These are phyloP conservation scores for Cathartes aura DNA, from an alignment of 2,113 vertebrate species.

Conservation along the genomic window DNA sequence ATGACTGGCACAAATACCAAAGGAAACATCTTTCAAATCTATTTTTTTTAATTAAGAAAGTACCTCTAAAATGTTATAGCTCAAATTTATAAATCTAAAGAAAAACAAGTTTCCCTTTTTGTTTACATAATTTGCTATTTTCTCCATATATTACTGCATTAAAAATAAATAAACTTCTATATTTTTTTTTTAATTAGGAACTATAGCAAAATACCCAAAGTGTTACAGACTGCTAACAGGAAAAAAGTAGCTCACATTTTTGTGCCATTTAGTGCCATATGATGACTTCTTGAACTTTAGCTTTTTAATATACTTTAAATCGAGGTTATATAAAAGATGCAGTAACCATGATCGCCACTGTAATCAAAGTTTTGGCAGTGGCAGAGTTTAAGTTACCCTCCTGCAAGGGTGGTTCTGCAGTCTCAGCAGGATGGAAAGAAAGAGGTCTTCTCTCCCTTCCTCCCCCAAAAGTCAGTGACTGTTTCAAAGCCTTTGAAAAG, in stretches of 20 bases:
- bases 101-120: slow-evolving; percentile 75
- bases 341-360: slow-evolving; percentile 73
- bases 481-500: slow-evolving; percentile 41
- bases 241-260: slow-evolving; percentile 71
- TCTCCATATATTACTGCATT: slow-evolving; percentile 86
- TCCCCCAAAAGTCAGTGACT: background rate
- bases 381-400: slow-evolving; percentile 39
- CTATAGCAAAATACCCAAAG: slow-evolving; percentile 83
- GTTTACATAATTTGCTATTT: slow-evolving; percentile 80
- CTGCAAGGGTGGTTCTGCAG: slow-evolving; percentile 55
- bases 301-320: slow-evolving; percentile 69
- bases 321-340: slow-evolving; percentile 77
- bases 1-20: slow-evolving; percentile 58
- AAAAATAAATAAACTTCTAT: slow-evolving; percentile 85
- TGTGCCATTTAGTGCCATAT: slow-evolving; percentile 78
- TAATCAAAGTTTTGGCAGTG: slow-evolving; percentile 60
- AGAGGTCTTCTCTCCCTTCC: background rate
- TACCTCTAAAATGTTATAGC: slow-evolving; percentile 74
- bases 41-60: slow-evolving; percentile 37
- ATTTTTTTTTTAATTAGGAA: slow-evolving; percentile 76
- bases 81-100: slow-evolving; percentile 81
- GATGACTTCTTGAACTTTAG: slow-evolving; percentile 72
- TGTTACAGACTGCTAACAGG: slow-evolving; percentile 77
- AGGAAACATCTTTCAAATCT: slow-evolving; percentile 69
- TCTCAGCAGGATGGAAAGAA: slow-evolving; percentile 44